phyloP scores from a whole-genome alignment of 2,113 vertebrate species.

The Notiomystis cincta region DNA sequence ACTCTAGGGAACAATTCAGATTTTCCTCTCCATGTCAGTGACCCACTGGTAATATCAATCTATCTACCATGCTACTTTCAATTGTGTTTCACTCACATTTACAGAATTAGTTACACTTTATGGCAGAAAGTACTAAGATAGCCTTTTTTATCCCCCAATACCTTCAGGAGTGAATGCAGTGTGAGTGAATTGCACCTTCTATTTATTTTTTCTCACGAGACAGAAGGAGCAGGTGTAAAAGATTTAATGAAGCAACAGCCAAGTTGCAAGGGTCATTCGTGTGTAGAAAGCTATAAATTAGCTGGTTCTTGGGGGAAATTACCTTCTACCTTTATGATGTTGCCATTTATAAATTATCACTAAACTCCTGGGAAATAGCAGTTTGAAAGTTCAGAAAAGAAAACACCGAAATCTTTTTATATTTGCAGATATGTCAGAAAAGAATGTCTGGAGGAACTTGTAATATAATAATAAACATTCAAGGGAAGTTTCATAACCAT shows the following conservation, averaged over 20 bases:
- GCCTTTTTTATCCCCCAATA: neutral
- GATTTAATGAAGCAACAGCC: slow-evolving; percentile 71
- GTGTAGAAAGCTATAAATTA: slow-evolving; percentile 73
- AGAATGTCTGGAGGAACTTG: neutral
- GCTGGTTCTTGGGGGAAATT: slow-evolving; percentile 69
- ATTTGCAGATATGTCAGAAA: neutral
- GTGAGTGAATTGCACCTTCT: slow-evolving; percentile 32
- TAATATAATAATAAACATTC: neutral
- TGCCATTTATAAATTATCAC: slow-evolving; percentile 54
- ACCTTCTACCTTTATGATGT: slow-evolving; percentile 49
- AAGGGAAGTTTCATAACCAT: neutral
- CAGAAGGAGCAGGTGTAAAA: slow-evolving; percentile 62
- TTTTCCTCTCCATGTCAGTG: neutral
- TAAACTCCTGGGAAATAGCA: slow-evolving; percentile 30
- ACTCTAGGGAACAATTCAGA: neutral
- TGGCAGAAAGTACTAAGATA: neutral
- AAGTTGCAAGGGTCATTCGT: slow-evolving; percentile 66
- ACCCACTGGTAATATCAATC: slow-evolving; percentile 9
- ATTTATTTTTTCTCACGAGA: slow-evolving; percentile 42
- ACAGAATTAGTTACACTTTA: slow-evolving; percentile 39
- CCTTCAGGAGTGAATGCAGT: neutral
- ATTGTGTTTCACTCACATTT: slow-evolving; percentile 5
- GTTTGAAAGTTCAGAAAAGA: neutral
- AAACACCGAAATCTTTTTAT: neutral
- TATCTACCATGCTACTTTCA: slow-evolving; percentile 2